Evolutionary conservation across 92 coral and sea anemone genomes (phyloP).

Genomic region (Heliopora coerulea): DNA sequence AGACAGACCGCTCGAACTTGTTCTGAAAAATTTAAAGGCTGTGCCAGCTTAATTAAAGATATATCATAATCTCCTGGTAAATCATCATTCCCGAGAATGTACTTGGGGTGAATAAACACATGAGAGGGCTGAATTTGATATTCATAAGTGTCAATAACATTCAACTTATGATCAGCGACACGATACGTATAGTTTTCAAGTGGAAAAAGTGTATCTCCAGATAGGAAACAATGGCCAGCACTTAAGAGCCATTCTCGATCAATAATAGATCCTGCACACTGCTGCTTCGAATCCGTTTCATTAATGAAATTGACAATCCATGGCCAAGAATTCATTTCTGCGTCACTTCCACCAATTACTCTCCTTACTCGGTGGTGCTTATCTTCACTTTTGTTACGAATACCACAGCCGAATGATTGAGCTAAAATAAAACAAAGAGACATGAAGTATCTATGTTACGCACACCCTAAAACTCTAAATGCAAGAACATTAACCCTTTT

Average conservation of each 20-base stretch:
- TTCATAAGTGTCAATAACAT: constrained; percentile 54
- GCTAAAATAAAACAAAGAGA: no score
- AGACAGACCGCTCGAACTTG: constrained; percentile 44
- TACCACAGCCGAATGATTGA: background rate
- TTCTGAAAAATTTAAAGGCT: constrained; percentile 43
- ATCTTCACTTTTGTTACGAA: background rate
- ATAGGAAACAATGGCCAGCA: constrained; percentile 49
- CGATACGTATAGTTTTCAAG: constrained; percentile 16
- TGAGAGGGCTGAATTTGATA: constrained; percentile 49
- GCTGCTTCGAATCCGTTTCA: constrained; percentile 51
- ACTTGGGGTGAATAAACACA: constrained; percentile 55
- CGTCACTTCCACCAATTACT: constrained; percentile 47
- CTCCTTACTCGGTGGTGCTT: constrained; percentile 54
- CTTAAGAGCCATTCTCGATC: constrained; percentile 30
- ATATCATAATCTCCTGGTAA: constrained; percentile 48
- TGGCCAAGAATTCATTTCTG: constrained; percentile 44
- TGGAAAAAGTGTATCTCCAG: background rate
- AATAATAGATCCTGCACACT: constrained; percentile 84
- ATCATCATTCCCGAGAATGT: constrained; percentile 3
- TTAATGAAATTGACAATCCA: constrained; percentile 57
- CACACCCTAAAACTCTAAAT: no score
- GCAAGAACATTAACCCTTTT: no score
- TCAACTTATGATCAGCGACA: constrained; percentile 66
- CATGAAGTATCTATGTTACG: no score
- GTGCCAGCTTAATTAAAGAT: constrained; percentile 43